Base-by-base conservation (phyloP, 2,888 invertebrate species). In the Masnerella sp. region DNA sequence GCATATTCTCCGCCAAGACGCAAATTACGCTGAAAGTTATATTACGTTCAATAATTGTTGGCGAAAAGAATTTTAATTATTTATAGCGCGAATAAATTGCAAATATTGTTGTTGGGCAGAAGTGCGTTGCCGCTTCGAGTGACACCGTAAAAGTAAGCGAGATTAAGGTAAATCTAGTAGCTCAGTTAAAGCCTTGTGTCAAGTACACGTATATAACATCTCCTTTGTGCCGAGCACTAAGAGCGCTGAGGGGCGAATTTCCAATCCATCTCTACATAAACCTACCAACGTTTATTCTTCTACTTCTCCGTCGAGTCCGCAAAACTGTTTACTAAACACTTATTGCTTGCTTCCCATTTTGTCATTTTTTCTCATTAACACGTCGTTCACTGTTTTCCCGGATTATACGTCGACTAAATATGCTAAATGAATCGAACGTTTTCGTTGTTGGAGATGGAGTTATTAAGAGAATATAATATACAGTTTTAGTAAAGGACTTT, bases 81-180 rank as follows among this genome's bases (percentile, higher is more conserved):
- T 56, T 42, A 42, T 56, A 15, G 20, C 9, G 20, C 7, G 12
- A 38, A 38, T 22, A 20, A 5, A 11, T 51, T 32, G 28, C 51
- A 42, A 51, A 51, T 51, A 51, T 42, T 47, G 15, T 45, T 14
- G 12, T 40, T 15, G 8, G 40, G 14, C 18, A 2, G n/a, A 17
- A 22, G 20, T 5, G 15, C 14, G 14, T 38, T 4, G 30, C 38
- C 14, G 32, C 45, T 51, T 49, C 12, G 12, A 22, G 47, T 47
- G 42, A 47, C 47, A 47, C 54, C 54, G 54, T 54, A 59, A 68
- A 68, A 59, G 56, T 64, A 45, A 58, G 51, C 42, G 45, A 65
- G 58, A 58, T 64, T 59, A 59, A 71, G 58, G 45, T 65, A 71
- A 71, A 65, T 71, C 71, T 65, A 59, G 71, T 38, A 64, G 64